phyloP scores from a whole-genome alignment of 2,888 invertebrate genomes.

The Escarpia spicata region DNA sequence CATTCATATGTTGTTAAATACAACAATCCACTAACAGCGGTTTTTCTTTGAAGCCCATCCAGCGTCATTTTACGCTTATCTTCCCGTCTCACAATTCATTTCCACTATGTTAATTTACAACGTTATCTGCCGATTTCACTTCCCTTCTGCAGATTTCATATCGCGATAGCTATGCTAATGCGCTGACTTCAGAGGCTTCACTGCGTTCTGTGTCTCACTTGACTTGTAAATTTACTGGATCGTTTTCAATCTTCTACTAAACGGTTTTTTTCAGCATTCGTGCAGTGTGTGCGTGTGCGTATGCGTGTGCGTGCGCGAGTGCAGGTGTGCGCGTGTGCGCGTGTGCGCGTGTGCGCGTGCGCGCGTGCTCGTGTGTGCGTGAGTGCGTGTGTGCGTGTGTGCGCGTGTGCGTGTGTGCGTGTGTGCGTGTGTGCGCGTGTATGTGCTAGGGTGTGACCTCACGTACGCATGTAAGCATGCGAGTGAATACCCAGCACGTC shows the following conservation, averaged over 20 bases:
- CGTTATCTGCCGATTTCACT: not conserved
- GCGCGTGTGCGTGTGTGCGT: too few species aligned
- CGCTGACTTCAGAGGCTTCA: not conserved
- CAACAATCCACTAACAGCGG: not conserved
- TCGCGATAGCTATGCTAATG: not conserved
- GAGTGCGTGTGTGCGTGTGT: too few species aligned
- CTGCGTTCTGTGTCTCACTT: not conserved
- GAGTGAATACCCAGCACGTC: too few species aligned
- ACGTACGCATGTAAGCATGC: too few species aligned
- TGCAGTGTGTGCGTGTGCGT: not conserved
- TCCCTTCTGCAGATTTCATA: not conserved
- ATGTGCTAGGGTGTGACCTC: too few species aligned
- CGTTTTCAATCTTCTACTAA: not conserved
- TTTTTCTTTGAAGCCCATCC: not conserved
- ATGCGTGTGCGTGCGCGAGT: too few species aligned
- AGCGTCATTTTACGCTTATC: not conserved
- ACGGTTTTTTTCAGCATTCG: not conserved
- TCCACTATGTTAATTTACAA: slow-evolving; percentile 13
- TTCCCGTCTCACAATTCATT: not conserved
- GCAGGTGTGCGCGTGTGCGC: too few species aligned
- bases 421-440: too few species aligned
- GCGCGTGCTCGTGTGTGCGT: too few species aligned
- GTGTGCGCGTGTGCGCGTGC: too few species aligned
- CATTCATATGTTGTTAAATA: not conserved
- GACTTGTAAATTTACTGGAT: not conserved